Conservation (phyloP, 2,888 invertebrate genomes). For the Ryuthela nishihirai region DNA sequence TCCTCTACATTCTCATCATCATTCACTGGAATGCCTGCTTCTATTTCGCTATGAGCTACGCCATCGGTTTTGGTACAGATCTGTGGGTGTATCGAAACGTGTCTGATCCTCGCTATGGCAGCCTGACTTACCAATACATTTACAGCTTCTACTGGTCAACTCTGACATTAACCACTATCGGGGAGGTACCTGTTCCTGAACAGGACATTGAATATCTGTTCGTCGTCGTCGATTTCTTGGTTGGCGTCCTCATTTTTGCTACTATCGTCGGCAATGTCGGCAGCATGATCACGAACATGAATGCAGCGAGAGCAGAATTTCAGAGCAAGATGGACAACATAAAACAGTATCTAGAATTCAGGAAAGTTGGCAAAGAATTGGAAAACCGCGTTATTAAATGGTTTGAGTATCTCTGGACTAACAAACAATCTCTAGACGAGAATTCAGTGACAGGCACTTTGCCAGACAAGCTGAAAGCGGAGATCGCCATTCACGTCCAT, state of each 20-base stretch:
- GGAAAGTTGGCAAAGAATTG: constrained; percentile 68
- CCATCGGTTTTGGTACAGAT: constrained; percentile 83
- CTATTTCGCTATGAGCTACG: constrained; percentile 85
- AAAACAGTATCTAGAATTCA: constrained; percentile 93
- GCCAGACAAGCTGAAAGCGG: constrained; percentile 90
- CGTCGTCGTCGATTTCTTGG: constrained; percentile 86
- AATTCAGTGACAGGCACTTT: constrained; percentile 63
- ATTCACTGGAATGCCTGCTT: constrained; percentile 96
- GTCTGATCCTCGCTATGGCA: constrained; percentile 32
- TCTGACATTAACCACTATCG: constrained; percentile 89
- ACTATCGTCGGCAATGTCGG: constrained; percentile 96
- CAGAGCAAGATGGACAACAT: constrained; percentile 94
- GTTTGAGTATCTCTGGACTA: constrained; percentile 95
- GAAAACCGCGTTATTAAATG: constrained; percentile 80
- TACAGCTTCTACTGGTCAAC: constrained; percentile 96
- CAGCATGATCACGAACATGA: constrained; percentile 86
- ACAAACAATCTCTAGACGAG: constrained; percentile 76
- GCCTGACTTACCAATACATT: constrained; percentile 80
- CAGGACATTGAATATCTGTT: constrained; percentile 87
- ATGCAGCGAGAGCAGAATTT: constrained; percentile 88
- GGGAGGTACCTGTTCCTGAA: constrained; percentile 86
- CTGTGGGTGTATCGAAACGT: constrained; percentile 59
- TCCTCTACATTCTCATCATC: constrained; percentile 75
- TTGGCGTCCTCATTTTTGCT: constrained; percentile 92
- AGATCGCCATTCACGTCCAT: constrained; percentile 95